Percentiles rank a stretch among this genome's conserved stretches.
Conservation (phyloP, 2,113 vertebrate species). For the Chunga burmeisteri region DNA sequence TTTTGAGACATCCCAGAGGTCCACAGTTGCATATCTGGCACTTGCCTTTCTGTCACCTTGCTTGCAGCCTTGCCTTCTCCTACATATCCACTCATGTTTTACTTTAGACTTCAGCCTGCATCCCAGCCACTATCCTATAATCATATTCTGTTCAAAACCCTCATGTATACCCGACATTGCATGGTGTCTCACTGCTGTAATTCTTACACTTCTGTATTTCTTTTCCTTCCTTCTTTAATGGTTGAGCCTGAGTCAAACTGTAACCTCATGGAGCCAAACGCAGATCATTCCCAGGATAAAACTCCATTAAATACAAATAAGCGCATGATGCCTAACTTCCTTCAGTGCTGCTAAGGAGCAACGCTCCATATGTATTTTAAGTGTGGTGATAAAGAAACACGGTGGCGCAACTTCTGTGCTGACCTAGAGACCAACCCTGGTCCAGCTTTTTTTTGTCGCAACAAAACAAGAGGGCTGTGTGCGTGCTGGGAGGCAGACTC, state of each 20-base stretch:
- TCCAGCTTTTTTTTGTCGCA: not conserved
- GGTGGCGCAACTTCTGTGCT: not conserved
- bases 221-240: not conserved
- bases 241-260: not conserved
- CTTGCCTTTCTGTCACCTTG: not conserved
- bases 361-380: fast-evolving
- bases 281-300: not conserved
- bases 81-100: fast-evolving
- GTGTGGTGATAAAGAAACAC: not conserved
- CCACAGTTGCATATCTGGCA: fast-evolving
- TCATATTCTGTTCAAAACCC: not conserved
- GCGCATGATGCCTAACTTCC: not conserved
- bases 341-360: not conserved
- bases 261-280: not conserved
- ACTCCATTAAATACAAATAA: not conserved
- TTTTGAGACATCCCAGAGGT: not conserved
- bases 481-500: constrained; percentile 19
- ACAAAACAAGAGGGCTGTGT: not conserved
- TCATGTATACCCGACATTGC: fast-evolving
- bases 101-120: not conserved
- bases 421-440: not conserved
- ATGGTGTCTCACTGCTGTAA: not conserved
- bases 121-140: not conserved
- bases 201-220: not conserved
- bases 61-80: not conserved